A percentile compares a stretch with the other conserved stretches of the same genome.
These are phyloP conservation scores for Cheilosia vulpina DNA, from an alignment of 2,888 invertebrate species.

Conservation along the genomic window DNA sequence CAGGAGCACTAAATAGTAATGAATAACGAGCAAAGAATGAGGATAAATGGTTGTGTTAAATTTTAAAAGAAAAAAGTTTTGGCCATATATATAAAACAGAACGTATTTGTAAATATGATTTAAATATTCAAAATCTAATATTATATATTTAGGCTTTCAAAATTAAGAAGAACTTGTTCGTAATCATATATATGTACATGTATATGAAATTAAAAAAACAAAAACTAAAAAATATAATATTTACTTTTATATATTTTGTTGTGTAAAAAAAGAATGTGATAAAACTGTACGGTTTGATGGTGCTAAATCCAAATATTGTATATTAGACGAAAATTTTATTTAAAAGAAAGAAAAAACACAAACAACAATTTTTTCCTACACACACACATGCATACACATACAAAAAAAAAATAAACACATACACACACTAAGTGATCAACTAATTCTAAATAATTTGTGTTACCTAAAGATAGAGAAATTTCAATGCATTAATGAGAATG, in stretches of 20 bases:
- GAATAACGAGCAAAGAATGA: slow-evolving; percentile 65
- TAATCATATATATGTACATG: slow-evolving; percentile 58
- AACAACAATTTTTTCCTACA: slow-evolving; percentile 66
- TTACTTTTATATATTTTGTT: slow-evolving; percentile 80
- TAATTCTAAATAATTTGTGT: slow-evolving; percentile 61
- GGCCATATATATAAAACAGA: slow-evolving; percentile 64
- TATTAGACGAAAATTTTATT: slow-evolving; percentile 75
- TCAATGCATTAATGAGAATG: slow-evolving; percentile 64
- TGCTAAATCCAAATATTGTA: slow-evolving; percentile 83
- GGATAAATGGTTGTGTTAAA: slow-evolving; percentile 73
- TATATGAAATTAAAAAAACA: slow-evolving; percentile 55
- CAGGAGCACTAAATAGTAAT: slow-evolving; percentile 68
- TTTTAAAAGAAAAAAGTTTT: slow-evolving; percentile 51
- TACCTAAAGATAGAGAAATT: slow-evolving; percentile 51
- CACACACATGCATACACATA: slow-evolving; percentile 65
- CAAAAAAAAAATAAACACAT: slow-evolving; percentile 52
- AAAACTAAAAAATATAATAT: slow-evolving; percentile 74
- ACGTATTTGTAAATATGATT: slow-evolving; percentile 71
- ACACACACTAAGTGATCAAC: slow-evolving; percentile 59
- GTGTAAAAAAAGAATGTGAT: slow-evolving; percentile 79
- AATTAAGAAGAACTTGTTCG: slow-evolving; percentile 60
- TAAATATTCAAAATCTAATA: slow-evolving; percentile 62
- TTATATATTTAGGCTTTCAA: slow-evolving; percentile 68
- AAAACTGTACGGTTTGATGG: slow-evolving; percentile 80
- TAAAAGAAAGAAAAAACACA: slow-evolving; percentile 62